Evolutionary conservation across 2,797 vertebrate species (phyloP), one percentile per base, ranked within the genome.

Genomic region (Discoglossus pictus): DNA sequence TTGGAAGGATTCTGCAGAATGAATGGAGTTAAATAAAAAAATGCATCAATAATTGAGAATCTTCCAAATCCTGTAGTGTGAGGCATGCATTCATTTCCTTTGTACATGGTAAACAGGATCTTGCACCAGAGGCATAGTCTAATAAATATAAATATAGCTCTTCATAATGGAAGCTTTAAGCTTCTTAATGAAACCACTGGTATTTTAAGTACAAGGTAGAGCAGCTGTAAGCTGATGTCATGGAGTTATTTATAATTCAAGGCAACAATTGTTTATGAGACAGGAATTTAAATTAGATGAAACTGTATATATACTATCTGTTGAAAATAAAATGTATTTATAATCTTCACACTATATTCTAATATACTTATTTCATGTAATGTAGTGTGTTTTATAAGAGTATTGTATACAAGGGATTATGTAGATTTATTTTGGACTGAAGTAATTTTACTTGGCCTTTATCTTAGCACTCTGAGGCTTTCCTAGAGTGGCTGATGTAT

Each of bases 91-190:
- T 35, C 52, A 43, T 68, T 60, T 68, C 55, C 55, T 52, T 27
- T 52, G 31, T 44, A 60, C 21, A 51, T 34, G 59, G 65, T 67
- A 67, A 59, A 67, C 55, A 68, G 65, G 65, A 60, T 51, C 65
- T 51, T 60, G 55, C 38, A 52, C 65, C 65, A 60, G 46, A 60
- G 55, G 55, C 55, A 58, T 18, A 68, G 17, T 60, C 65, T 35
- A 68, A 68, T 68, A 68, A 60, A 60, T 68, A 68, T 60, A 68
- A 68, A 60, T 42, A 60, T 60, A 60, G 55, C 25, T 60, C 39
- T 34, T 52, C 46, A 43, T 68, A 68, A 60, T 60, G 44, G 47
- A 67, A 59, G 54, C 31, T 67, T 68, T 54, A 63, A 63, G 51
- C 39, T 40, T 69, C 67, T 62, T 55, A 40, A 43, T 40, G 18